Evolutionary conservation across 1,140 invertebrate species (phyloP).

Genomic region (Idris sp.): DNA sequence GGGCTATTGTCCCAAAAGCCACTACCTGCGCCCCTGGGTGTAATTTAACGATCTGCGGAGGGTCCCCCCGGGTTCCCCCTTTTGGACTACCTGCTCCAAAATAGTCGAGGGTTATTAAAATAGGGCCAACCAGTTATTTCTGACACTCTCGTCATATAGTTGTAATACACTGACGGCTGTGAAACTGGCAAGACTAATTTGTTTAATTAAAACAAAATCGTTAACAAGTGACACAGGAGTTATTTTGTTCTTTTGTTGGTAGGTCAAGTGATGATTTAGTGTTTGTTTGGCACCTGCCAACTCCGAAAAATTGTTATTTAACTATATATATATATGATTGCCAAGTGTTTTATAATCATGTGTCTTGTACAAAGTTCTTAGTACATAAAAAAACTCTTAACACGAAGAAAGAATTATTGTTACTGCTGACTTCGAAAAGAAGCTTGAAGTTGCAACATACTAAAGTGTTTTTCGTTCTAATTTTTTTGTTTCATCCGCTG

Average conservation of each 20-base stretch:
- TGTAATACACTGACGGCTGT: slow-evolving; percentile 26
- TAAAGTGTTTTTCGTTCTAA: slow-evolving; percentile 69
- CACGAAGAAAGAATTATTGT: slow-evolving; percentile 26
- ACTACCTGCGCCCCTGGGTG: slow-evolving; percentile 60
- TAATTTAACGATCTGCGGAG: slow-evolving; percentile 50
- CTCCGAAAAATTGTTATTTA: too few relatives aligned
- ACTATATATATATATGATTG: too few relatives aligned
- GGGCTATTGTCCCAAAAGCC: slow-evolving; percentile 51
- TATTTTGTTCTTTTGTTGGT: too few relatives aligned
- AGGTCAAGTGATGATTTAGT: slow-evolving; percentile 21
- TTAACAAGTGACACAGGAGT: too few relatives aligned
- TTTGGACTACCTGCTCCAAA: slow-evolving; percentile 29
- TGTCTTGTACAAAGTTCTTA: slow-evolving; percentile 44
- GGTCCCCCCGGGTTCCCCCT: too few relatives aligned
- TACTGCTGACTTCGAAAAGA: too few relatives aligned
- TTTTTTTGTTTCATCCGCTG: slow-evolving; percentile 67
- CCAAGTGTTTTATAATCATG: slow-evolving; percentile 69
- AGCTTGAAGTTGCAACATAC: slow-evolving; percentile 42
- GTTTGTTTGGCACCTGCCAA: too few relatives aligned
- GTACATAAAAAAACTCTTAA: too few relatives aligned
- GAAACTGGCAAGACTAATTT: slow-evolving; percentile 21
- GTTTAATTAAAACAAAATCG: slow-evolving; percentile 26
- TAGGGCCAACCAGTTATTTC: slow-evolving; percentile 22
- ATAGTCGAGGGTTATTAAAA: slow-evolving; percentile 32
- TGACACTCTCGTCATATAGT: slow-evolving; percentile 13